These are phyloP conservation scores for Axinella damicornis DNA, from an alignment of 37 sponge, comb jelly and placozoan genomes.

Conservation along the genomic window DNA sequence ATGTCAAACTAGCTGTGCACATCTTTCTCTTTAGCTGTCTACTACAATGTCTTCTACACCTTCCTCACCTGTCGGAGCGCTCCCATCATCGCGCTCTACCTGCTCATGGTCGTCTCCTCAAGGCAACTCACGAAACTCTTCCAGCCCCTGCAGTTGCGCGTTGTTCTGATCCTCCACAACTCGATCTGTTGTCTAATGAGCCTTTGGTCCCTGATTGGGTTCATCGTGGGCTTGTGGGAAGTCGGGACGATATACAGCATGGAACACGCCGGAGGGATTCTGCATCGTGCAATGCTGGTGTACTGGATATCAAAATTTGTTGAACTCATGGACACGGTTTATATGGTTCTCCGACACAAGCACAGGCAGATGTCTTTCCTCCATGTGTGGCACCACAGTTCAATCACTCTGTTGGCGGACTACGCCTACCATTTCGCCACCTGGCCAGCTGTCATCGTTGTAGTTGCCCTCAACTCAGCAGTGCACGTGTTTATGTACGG, in stretches of 20 bases:
- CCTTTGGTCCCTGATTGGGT: slow-evolving; percentile 16
- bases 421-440: slow-evolving; percentile 58
- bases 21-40: neutral
- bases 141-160: slow-evolving; percentile 43
- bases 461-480: slow-evolving; percentile 70
- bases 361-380: slow-evolving; percentile 84
- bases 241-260: slow-evolving; percentile 10
- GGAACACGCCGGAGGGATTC: slow-evolving; percentile 16
- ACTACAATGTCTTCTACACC: neutral
- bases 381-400: slow-evolving; percentile 92
- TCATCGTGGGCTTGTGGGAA: slow-evolving; percentile 36
- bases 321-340: slow-evolving; percentile 90
- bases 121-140: slow-evolving; percentile 42
- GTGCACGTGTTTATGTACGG: slow-evolving; percentile 94
- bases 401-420: slow-evolving; percentile 62
- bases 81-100: slow-evolving; percentile 61
- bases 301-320: slow-evolving; percentile 89
- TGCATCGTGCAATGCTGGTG: slow-evolving; percentile 40
- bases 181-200: slow-evolving; percentile 60
- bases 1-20: neutral
- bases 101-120: slow-evolving; percentile 31
- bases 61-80: slow-evolving; percentile 50
- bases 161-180: slow-evolving; percentile 71
- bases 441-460: slow-evolving; percentile 51
- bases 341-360: slow-evolving; percentile 88